Evolutionary conservation across 2,888 invertebrate genomes (phyloP).

Genomic region (Rhabditophanes sp.): DNA sequence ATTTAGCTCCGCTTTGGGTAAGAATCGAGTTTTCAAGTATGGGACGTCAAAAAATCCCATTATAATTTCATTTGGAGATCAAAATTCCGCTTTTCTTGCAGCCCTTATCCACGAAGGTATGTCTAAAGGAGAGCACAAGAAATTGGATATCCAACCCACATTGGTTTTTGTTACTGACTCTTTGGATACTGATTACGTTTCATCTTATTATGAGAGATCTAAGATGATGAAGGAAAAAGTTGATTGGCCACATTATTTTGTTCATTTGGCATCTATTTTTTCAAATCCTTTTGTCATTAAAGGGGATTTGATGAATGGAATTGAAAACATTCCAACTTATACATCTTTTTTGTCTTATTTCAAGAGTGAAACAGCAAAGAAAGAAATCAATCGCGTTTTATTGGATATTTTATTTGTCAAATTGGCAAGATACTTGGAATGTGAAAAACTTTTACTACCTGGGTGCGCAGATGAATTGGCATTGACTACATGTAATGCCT

Average conservation of each 20-base stretch:
- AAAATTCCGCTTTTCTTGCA: conserved; percentile 7
- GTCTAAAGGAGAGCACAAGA: conserved; percentile 12
- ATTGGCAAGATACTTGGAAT: conserved; percentile 7
- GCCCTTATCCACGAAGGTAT: conserved; percentile 8
- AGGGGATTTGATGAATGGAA: no score
- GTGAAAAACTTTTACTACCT: conserved; percentile 14
- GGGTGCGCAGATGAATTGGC: conserved; percentile 20
- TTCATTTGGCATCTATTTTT: conserved; percentile 15
- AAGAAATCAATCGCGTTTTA: conserved; percentile 15
- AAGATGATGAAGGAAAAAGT: neutral
- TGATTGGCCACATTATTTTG: conserved; percentile 11
- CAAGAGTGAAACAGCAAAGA: conserved; percentile 10
- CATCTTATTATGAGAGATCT: no score
- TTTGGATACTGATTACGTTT: neutral
- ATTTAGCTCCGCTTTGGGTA: conserved; percentile 30
- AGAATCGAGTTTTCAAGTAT: conserved; percentile 24
- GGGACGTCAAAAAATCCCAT: conserved; percentile 16
- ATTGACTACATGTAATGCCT: conserved; percentile 14
- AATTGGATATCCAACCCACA: conserved; percentile 6
- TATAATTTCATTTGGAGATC: conserved; percentile 18
- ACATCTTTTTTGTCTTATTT: no score
- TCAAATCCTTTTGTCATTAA: conserved; percentile 4
- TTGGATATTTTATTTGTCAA: conserved; percentile 10
- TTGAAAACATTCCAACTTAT: no score
- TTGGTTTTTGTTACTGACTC: conserved; percentile 3